Evolutionary conservation across 1,140 invertebrate species (phyloP).

Genomic region (Leptestheria dahalacensis): DNA sequence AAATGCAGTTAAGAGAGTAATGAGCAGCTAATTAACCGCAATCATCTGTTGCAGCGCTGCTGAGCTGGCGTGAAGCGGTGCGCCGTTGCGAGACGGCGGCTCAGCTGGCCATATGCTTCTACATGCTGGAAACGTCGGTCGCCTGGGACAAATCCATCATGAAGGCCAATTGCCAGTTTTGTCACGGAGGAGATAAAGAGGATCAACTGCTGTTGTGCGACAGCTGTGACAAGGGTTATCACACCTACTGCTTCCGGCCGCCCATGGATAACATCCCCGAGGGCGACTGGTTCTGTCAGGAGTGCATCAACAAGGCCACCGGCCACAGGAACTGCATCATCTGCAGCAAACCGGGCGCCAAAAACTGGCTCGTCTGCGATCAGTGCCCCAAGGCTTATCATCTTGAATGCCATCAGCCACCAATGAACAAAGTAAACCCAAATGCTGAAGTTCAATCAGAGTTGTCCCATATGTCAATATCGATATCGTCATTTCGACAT

Average conservation of each 20-base stretch:
- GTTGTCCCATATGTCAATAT: too few species aligned
- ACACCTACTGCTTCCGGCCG: constrained; percentile 96
- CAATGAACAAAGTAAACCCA: constrained; percentile 58
- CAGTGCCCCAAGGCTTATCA: constrained; percentile 81
- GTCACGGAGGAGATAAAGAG: constrained; percentile 87
- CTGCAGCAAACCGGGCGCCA: constrained; percentile 59
- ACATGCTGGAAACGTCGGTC: constrained; percentile 76
- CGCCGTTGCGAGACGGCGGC: constrained; percentile 63
- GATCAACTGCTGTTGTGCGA: constrained; percentile 88
- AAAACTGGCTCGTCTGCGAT: constrained; percentile 68
- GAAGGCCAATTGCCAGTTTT: constrained; percentile 97
- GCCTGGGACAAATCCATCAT: constrained; percentile 98
- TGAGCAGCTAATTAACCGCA: too few species aligned
- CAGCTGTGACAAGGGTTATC: constrained; percentile 93
- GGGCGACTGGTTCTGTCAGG: constrained; percentile 93
- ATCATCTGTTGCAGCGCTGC: constrained; percentile 32
- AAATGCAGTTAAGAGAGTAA: too few species aligned
- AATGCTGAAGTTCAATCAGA: too few species aligned
- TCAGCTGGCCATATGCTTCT: constrained; percentile 76
- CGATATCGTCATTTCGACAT: too few species aligned
- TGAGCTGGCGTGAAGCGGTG: constrained; percentile 78
- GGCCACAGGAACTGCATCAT: constrained; percentile 74
- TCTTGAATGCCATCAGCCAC: constrained; percentile 77
- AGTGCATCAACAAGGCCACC: constrained; percentile 90
- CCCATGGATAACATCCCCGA: constrained; percentile 90